A percentile compares a stretch with the other conserved stretches of the same genome.
Evolutionary conservation across 2,888 invertebrate genomes (phyloP).

Genomic region (Cerastoderma edule): DNA sequence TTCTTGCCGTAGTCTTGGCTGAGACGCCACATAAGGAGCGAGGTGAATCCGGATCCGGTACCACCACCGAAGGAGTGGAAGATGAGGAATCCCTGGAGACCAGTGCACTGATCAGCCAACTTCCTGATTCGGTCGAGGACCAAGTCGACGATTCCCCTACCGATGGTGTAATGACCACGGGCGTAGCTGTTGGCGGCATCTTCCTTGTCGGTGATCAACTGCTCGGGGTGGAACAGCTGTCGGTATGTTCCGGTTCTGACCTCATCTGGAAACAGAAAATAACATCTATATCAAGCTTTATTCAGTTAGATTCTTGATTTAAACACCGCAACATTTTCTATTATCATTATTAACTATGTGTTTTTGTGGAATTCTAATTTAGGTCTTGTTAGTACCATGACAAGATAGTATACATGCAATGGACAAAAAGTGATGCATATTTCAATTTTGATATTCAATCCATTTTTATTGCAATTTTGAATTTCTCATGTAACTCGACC

Average conservation of each 20-base stretch:
- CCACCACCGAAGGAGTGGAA: slow-evolving; percentile 82
- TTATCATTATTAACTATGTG: no score
- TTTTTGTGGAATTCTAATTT: no score
- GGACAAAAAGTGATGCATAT: no score
- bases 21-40: slow-evolving; percentile 82
- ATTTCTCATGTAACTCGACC: no score
- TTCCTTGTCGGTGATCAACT: slow-evolving; percentile 97
- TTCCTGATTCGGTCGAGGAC: slow-evolving; percentile 84
- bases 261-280: slow-evolving; percentile 40
- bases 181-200: slow-evolving; percentile 99
- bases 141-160: slow-evolving; percentile 90
- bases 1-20: slow-evolving; percentile 81
- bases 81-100: slow-evolving; percentile 81
- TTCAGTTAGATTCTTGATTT: no score
- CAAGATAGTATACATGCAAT: no score
- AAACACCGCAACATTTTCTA: no score
- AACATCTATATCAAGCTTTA: not conserved
- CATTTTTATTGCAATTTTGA: no score
- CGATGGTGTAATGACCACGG: slow-evolving; percentile 98
- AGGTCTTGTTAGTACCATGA: no score
- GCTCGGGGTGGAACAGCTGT: slow-evolving; percentile 96
- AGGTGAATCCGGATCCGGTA: slow-evolving; percentile 82
- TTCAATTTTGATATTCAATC: no score
- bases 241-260: slow-evolving; percentile 34
- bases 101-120: slow-evolving; percentile 83